Base-by-base conservation (phyloP, 2,888 invertebrate genomes). In the Sphecodes monilicornis region DNA sequence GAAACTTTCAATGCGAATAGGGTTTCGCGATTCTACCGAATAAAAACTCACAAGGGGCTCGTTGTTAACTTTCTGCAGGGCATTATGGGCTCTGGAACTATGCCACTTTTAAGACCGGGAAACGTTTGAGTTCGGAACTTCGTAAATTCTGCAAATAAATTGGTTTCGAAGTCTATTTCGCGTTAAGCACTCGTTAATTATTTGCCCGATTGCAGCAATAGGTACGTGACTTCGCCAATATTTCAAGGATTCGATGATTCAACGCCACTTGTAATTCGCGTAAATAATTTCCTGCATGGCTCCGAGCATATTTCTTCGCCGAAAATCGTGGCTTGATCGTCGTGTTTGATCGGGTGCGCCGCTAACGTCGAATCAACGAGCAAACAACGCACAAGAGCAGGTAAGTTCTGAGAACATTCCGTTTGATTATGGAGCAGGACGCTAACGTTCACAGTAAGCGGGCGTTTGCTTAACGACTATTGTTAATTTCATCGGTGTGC, bases 401-500 rank as follows among this genome's bases (percentile, higher is more conserved):
- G n/a, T 78, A 70, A 82, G 80, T 76, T 41, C 50, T 11, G n/a
- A 29, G 32, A 39, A 29, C 71, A 16, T 16, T 75, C 16, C 32
- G 83, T 57, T 29, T 50, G 39, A 39, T 76, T 72, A 46, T 71
- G 29, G 29, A 16, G 60, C 60, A 60, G 6, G 29, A 29, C 29
- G 60, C 6, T 29, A 60, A 29, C 60, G 29, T 50, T 8, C 50
- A 29, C 11, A 22, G 46, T 3, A 16, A 6, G 32, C 68, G 79
- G 26, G 74, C 43, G 76, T 84, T 87, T 75, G 82, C 83, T 68
- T 54, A 76, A 80, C 83, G 73, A 84, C 73, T 78, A 79, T 84
- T 82, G 89, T 86, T 89, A 87, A 89, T 89, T 89, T 84, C 80
- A 75, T 77, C 72, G 64, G 80, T 69, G 78, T 86, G 75, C 82